Percentiles rank a stretch among this genome's conserved stretches.
Conservation (phyloP, 2,797 vertebrate genomes). For the Propithecus perrieri region DNA sequence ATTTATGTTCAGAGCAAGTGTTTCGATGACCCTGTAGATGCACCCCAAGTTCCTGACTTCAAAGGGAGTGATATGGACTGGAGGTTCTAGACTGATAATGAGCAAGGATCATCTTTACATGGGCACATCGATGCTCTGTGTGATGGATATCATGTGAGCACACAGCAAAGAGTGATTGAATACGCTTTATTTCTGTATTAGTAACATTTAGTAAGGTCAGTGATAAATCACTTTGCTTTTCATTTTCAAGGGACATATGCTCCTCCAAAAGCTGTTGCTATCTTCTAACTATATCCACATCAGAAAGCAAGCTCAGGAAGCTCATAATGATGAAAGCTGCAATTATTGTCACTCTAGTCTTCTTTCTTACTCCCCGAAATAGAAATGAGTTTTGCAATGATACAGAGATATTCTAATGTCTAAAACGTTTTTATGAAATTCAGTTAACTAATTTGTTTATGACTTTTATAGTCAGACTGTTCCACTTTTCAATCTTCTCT, state of each 20-base stretch:
- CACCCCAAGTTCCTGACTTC: background rate
- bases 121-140: background rate
- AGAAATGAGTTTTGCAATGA: background rate
- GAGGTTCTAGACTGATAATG: background rate
- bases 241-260: background rate
- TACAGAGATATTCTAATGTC: background rate
- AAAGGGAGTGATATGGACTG: background rate
- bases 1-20: background rate
- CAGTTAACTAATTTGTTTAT: background rate
- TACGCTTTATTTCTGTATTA: background rate
- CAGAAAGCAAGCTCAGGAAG: background rate
- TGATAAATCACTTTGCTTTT: background rate
- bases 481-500: background rate
- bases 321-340: background rate
- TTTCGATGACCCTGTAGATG: background rate
- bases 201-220: background rate
- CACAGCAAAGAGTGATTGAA: background rate
- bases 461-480: background rate
- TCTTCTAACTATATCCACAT: background rate
- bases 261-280: background rate
- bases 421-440: background rate
- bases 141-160: background rate
- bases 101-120: background rate
- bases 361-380: background rate
- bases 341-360: background rate